These are phyloP conservation scores for Diploscapter pachys DNA, from an alignment of 1,140 invertebrate genomes.

Conservation along the genomic window DNA sequence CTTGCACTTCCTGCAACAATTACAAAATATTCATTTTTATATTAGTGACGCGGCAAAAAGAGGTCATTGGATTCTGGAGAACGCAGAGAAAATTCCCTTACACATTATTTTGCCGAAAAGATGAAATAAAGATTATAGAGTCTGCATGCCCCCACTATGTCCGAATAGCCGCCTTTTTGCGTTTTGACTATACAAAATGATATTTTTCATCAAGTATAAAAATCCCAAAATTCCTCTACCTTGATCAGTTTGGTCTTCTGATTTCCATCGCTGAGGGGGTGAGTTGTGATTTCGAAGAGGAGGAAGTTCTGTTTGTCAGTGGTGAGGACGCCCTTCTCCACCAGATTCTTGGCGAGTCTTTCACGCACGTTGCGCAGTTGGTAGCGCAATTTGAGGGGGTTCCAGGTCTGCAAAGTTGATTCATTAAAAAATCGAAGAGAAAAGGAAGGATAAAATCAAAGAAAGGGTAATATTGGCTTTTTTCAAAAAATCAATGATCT, in stretches of 20 bases:
- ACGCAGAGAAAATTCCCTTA: background rate
- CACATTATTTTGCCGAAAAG: no score
- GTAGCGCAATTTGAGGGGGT: conserved; percentile 94
- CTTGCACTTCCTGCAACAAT: conserved; percentile 71
- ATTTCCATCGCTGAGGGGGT: conserved; percentile 90
- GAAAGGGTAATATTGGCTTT: background rate
- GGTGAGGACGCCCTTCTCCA: conserved; percentile 98
- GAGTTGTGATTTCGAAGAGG: conserved; percentile 99
- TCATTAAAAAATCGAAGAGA: background rate
- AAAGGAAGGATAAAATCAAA: background rate
- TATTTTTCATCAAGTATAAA: no score
- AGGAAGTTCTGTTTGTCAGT: conserved; percentile 99
- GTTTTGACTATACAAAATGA: no score
- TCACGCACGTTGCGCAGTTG: conserved; percentile 98
- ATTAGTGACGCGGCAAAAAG: background rate
- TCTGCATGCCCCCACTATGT: no score
- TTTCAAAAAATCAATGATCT: background rate
- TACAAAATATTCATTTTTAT: background rate
- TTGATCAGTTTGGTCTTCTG: conserved; percentile 95
- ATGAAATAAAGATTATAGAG: no score
- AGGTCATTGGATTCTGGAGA: conserved; percentile 3
- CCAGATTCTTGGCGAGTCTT: conserved; percentile 95
- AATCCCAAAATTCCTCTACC: conserved; percentile 66
- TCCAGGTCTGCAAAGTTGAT: conserved; percentile 80
- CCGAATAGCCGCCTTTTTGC: no score